Evolutionary conservation across 2,888 invertebrate genomes (phyloP).

Genomic region (Lepidochitona cinerea): DNA sequence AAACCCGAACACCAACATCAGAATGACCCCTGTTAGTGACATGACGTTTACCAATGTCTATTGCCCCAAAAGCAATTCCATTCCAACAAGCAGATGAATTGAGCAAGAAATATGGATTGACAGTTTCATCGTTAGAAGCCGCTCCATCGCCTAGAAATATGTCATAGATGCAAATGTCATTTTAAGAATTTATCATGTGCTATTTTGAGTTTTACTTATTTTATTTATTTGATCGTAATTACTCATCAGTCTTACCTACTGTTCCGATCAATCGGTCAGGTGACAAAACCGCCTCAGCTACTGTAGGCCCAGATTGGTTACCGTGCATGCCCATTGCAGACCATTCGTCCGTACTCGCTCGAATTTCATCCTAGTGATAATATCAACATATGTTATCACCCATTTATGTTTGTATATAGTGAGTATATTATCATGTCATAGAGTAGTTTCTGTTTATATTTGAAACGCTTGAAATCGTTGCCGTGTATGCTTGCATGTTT

Average conservation of each 20-base stretch:
- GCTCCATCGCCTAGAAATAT: conserved; percentile 9
- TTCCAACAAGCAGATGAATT: not conserved
- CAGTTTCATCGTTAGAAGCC: not conserved
- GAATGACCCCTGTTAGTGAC: not conserved
- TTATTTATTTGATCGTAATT: no score
- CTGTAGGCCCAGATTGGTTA: conserved; percentile 3
- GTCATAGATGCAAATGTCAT: no score
- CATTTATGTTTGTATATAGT: no score
- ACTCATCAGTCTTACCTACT: not conserved
- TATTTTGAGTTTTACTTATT: no score
- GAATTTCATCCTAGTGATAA: conserved; percentile 6
- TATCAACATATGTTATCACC: no score
- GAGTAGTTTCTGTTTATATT: no score
- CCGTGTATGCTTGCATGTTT: no score
- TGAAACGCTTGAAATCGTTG: no score
- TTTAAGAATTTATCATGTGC: no score
- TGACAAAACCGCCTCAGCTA: not conserved
- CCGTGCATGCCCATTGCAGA: conserved; percentile 7
- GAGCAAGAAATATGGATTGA: not conserved
- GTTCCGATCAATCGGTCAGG: not conserved
- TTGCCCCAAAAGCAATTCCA: not conserved
- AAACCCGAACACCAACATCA: conserved; percentile 9
- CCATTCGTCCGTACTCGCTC: conserved; percentile 7
- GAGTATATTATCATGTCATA: no score
- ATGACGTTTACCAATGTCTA: conserved; percentile 5